Evolutionary conservation across 2,888 invertebrate genomes (phyloP).

Genomic region (Diarsia brunnea): DNA sequence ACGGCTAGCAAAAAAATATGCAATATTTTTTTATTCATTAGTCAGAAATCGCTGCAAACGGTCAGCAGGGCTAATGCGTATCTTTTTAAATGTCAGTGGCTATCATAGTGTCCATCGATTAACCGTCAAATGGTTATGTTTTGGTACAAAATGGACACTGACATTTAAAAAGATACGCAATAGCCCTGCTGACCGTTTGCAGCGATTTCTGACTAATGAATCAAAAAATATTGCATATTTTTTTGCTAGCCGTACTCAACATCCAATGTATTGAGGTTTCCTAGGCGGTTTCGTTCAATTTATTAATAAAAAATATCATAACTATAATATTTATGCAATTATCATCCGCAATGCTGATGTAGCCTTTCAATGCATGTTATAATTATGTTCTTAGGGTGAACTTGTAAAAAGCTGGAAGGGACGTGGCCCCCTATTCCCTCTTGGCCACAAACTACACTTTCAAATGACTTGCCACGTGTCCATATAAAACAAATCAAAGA

Average conservation of each 20-base stretch:
- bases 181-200: not conserved
- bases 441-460: not conserved
- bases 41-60: not conserved
- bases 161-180: too few relatives aligned
- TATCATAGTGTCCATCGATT: too few relatives aligned
- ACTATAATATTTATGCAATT: not conserved
- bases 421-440: not conserved
- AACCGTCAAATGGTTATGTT: too few relatives aligned
- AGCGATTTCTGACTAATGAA: not conserved
- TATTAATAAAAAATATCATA: slow-evolving; percentile 40
- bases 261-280: slow-evolving; percentile 27
- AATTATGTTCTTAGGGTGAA: not conserved
- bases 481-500: not conserved
- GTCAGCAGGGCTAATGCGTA: too few relatives aligned
- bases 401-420: not conserved
- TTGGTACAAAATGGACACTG: too few relatives aligned
- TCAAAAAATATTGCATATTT: not conserved
- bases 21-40: not conserved
- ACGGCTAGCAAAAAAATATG: slow-evolving; percentile 33
- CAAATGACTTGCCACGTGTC: not conserved
- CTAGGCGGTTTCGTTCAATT: slow-evolving; percentile 50
- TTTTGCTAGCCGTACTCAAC: slow-evolving; percentile 44
- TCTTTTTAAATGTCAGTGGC: too few relatives aligned
- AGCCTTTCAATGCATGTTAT: not conserved
- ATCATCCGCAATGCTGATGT: not conserved